A percentile compares a stretch with the other conserved stretches of the same genome.
Evolutionary conservation across 1,140 invertebrate genomes (phyloP).

Genomic region (Aporrectodea caliginosa): DNA sequence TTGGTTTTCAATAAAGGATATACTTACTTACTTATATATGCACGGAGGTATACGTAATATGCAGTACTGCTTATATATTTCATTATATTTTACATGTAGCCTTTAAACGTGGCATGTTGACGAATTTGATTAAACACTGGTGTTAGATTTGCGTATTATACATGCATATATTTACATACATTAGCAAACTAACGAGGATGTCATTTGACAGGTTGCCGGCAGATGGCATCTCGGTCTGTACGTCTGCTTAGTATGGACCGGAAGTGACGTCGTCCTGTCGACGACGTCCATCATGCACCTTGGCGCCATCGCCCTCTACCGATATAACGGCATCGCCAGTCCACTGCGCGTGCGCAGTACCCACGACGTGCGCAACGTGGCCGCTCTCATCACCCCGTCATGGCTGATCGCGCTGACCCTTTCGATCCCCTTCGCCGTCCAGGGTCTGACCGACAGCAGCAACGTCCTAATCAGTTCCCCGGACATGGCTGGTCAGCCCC

Average conservation of each 20-base stretch:
- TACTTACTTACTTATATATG: too few relatives aligned
- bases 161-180: too few relatives aligned
- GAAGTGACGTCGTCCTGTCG: slow-evolving; percentile 29
- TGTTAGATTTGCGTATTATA: too few relatives aligned
- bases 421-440: slow-evolving; percentile 18
- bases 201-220: slow-evolving; percentile 21
- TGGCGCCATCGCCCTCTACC: slow-evolving; percentile 27
- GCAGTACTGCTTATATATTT: too few relatives aligned
- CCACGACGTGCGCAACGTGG: slow-evolving; percentile 12
- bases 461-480: not conserved
- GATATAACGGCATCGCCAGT: slow-evolving; percentile 26
- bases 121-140: too few relatives aligned
- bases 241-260: slow-evolving; percentile 27
- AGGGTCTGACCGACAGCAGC: not conserved
- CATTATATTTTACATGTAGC: too few relatives aligned
- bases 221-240: slow-evolving; percentile 21
- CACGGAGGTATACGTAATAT: too few relatives aligned
- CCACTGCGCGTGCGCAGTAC: slow-evolving; percentile 19
- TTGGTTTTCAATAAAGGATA: too few relatives aligned
- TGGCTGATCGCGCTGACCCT: slow-evolving; percentile 23
- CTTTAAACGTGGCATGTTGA: too few relatives aligned
- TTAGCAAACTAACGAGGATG: too few relatives aligned
- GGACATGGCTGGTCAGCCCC: not conserved
- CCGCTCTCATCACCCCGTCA: slow-evolving; percentile 19
- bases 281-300: slow-evolving; percentile 31